Conservation (phyloP, 2,797 vertebrate species). For the Hapalemur alaotrensis region DNA sequence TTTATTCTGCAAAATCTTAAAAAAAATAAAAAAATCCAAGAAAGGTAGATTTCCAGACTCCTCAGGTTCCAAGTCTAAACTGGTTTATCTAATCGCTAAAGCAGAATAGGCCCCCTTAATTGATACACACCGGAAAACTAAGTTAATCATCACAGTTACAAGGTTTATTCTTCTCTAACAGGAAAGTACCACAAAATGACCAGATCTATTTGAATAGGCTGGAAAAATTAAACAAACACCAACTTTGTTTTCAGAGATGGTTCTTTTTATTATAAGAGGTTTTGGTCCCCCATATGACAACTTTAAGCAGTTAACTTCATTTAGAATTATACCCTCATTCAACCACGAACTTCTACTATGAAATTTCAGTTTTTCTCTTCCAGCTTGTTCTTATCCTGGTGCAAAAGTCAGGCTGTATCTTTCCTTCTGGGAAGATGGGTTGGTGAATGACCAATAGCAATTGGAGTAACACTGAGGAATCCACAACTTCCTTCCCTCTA, state of each 20-base stretch:
- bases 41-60: background rate
- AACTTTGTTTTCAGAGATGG: background rate
- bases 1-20: background rate
- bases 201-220: background rate
- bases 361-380: conserved; percentile 5
- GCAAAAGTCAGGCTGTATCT: conserved; percentile 40
- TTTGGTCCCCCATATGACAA: background rate
- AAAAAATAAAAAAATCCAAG: background rate
- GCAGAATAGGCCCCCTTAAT: background rate
- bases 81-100: background rate
- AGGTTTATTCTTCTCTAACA: background rate
- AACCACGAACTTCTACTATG: background rate
- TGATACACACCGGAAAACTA: background rate
- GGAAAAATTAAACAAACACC: conserved; percentile 46
- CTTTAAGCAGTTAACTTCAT: background rate
- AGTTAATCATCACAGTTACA: background rate
- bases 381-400: conserved; percentile 11
- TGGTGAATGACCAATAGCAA: background rate
- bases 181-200: background rate
- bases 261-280: conserved; percentile 40
- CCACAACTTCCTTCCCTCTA: conserved; percentile 42
- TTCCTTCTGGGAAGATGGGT: conserved; percentile 42
- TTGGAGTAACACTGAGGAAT: background rate
- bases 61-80: background rate
- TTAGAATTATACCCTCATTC: background rate